These are phyloP conservation scores for Hypothenemus hampei DNA, from an alignment of 1,140 invertebrate genomes.

Conservation along the genomic window DNA sequence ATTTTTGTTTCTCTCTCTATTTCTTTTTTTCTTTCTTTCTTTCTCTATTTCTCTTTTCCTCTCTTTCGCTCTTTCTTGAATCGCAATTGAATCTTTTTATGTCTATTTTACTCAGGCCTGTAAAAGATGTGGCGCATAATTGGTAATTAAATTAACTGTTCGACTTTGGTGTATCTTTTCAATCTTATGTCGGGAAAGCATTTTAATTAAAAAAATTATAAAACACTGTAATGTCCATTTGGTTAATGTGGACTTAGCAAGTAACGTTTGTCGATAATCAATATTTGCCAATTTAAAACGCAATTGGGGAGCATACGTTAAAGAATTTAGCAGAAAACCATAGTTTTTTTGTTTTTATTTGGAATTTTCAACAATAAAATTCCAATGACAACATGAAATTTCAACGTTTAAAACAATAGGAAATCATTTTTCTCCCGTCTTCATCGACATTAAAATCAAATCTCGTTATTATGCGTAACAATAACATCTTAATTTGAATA, in stretches of 20 bases:
- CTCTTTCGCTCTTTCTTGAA: background rate
- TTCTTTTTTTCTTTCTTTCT: no score
- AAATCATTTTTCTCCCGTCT: background rate
- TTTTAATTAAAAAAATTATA: no score
- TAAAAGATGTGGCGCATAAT: background rate
- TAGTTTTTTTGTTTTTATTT: background rate
- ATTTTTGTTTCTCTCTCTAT: no score
- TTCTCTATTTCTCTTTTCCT: background rate
- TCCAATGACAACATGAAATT: background rate
- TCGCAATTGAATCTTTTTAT: background rate
- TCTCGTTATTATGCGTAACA: background rate
- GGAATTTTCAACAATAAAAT: background rate
- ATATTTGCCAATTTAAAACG: background rate
- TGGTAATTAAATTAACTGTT: background rate
- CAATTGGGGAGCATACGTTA: background rate
- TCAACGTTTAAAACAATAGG: background rate
- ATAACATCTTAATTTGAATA: constrained; percentile 21
- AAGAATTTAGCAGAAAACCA: background rate
- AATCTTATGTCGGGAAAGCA: no score
- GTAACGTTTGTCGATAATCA: no score
- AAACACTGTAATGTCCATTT: no score
- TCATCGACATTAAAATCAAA: background rate
- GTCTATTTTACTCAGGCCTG: background rate
- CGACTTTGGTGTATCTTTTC: no score
- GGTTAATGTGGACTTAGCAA: no score